Percentiles rank a stretch among this genome's conserved stretches.
These are phyloP conservation scores for Apostichopus leukothele DNA, from an alignment of 53 echinoderm and acorn worm species.

Conservation along the genomic window DNA sequence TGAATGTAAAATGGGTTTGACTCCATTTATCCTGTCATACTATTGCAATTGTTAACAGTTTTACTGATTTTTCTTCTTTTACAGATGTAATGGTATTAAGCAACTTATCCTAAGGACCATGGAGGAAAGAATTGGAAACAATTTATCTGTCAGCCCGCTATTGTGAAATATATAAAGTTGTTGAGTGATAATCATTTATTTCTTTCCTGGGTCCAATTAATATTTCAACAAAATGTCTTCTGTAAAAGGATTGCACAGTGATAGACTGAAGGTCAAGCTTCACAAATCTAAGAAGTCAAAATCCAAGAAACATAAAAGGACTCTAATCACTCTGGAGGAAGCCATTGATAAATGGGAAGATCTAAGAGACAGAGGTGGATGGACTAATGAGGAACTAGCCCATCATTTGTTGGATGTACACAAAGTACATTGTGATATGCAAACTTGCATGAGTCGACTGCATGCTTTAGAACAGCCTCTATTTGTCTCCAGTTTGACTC, in stretches of 20 bases:
- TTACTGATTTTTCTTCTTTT: too few species aligned
- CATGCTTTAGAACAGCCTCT: background rate
- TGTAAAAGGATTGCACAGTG: background rate
- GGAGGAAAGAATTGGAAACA: too few species aligned
- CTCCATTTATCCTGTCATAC: too few species aligned
- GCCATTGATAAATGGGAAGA: background rate
- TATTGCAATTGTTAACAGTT: too few species aligned
- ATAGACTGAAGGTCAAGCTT: background rate
- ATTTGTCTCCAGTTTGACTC: background rate
- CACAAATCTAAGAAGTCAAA: background rate
- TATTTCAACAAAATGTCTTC: background rate
- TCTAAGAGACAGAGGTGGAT: background rate
- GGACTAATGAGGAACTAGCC: background rate
- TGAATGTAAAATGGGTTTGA: too few species aligned
- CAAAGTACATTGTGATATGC: slow-evolving; percentile 2
- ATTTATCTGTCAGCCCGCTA: too few species aligned
- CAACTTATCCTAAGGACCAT: too few species aligned
- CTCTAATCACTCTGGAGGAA: background rate
- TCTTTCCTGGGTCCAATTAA: too few species aligned
- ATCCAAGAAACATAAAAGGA: background rate
- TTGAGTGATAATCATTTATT: too few species aligned
- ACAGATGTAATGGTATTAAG: too few species aligned
- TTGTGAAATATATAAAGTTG: too few species aligned
- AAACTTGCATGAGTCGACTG: background rate
- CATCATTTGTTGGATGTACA: background rate